Base-by-base conservation (phyloP, 2,113 vertebrate genomes). In the Podilymbus podiceps region DNA sequence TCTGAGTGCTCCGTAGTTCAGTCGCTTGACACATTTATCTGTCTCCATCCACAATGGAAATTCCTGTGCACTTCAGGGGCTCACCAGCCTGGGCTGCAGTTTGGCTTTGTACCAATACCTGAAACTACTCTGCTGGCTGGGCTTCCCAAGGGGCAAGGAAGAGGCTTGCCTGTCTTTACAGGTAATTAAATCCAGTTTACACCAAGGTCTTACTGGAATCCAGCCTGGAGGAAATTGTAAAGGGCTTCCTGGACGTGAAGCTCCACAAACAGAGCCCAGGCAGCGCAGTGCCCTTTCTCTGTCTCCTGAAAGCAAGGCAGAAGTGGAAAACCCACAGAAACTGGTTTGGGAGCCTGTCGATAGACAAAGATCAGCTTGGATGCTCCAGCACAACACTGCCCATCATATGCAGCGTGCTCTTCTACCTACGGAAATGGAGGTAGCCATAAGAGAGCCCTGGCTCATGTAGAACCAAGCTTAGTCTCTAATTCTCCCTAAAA, bases 131-230 rank as follows among this genome's bases (percentile, higher is more conserved):
- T 82, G 81, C 77, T 67, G 85, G 60, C 4, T 79, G 78, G 33
- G 69, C 78, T 91, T 95, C 96, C 85, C 92, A 42, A 82, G 74
- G 42, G 90, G 85, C 52, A 89, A 68, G 44, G 50, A 85, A 82
- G 49, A 94, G 62, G 78, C 78, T 94, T 95, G 88, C 88, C 78
- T 88, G 81, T 81, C 90, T 92, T 95, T 79, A 96, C 53, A 94
- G 85, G 69, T 91, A 96, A 97, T 94, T 95, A 95, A 93, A 89
- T 66, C 47, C 6, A 4, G 81, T 94, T 95, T 94, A 88, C 88
- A 93, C 64, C 30, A 75, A 82, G 90, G 81, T 68, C 44, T 75
- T 76, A 79, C 85, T 56, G 66, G 71, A 91, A 94, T 85, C 62
- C 62, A 88, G 52, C 92, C 78, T 72, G 25, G 14, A 66, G 44